Conservation (phyloP, 2,113 vertebrate species). For the Tetrao urogallus region DNA sequence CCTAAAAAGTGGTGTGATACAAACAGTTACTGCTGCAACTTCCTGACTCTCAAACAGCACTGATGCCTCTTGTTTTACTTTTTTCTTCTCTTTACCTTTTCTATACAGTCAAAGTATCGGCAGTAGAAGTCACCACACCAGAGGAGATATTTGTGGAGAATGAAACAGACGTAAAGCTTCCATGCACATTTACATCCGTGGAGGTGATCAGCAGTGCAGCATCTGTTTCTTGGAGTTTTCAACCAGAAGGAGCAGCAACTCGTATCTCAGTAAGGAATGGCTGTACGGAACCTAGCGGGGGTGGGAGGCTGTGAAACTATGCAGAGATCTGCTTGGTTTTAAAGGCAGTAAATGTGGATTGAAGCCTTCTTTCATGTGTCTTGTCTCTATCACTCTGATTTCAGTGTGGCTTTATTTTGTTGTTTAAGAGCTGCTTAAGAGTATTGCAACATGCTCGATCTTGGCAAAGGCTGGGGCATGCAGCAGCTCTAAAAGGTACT, state of each 20-base stretch:
- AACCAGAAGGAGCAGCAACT: slow-evolving; percentile 75
- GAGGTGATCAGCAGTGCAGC: slow-evolving; percentile 81
- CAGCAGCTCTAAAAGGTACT: background rate
- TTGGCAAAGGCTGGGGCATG: background rate
- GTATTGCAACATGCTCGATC: background rate
- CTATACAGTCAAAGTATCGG: slow-evolving; percentile 54
- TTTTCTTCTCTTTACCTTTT: slow-evolving; percentile 2
- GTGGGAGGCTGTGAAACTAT: background rate
- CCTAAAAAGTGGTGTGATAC: background rate
- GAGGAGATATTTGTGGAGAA: slow-evolving; percentile 87
- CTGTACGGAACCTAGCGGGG: background rate
- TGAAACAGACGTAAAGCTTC: slow-evolving; percentile 86
- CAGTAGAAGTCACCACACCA: slow-evolving; percentile 84
- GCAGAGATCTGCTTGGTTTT: background rate
- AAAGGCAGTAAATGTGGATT: background rate
- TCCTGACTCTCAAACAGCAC: background rate
- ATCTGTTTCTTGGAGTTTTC: slow-evolving; percentile 86
- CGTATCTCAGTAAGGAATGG: slow-evolving; percentile 76
- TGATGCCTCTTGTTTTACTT: background rate
- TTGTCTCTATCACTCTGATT: background rate
- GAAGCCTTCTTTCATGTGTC: background rate
- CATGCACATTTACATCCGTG: slow-evolving; percentile 86
- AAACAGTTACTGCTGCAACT: background rate
- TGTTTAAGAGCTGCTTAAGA: background rate
- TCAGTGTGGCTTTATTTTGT: background rate